A percentile compares a stretch with the other conserved stretches of the same genome.
These are phyloP conservation scores for Onthophagus taurus DNA, from an alignment of 1,140 invertebrate genomes.

Conservation along the genomic window DNA sequence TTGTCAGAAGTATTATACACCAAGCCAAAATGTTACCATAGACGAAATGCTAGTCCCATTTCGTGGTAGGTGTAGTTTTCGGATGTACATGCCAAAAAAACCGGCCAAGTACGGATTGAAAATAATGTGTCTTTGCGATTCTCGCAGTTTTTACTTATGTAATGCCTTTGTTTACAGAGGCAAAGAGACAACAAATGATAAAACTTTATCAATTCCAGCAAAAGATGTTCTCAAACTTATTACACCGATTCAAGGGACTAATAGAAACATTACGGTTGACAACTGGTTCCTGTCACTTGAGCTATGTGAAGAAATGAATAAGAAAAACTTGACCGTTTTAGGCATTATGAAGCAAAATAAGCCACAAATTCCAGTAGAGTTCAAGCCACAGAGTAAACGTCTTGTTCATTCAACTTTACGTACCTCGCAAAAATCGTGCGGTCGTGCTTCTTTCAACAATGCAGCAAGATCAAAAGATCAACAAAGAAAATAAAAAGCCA, in stretches of 20 bases:
- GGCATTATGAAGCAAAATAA: too few relatives aligned
- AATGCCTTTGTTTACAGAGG: background rate
- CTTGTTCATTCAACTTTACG: too few relatives aligned
- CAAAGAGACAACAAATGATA: background rate
- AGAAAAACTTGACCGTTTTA: slow-evolving; percentile 18
- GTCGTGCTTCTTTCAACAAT: too few relatives aligned
- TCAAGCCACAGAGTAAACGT: too few relatives aligned
- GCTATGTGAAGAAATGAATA: slow-evolving; percentile 22
- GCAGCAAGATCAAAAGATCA: too few relatives aligned
- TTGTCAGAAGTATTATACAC: background rate
- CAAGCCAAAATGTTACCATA: background rate
- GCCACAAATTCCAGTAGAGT: too few relatives aligned
- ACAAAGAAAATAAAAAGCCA: too few relatives aligned
- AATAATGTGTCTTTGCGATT: background rate
- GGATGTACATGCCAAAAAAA: background rate
- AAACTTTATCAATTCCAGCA: background rate
- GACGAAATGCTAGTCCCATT: background rate
- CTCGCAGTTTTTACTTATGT: background rate
- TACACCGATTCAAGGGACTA: background rate
- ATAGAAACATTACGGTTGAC: background rate
- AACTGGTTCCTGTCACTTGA: slow-evolving; percentile 22
- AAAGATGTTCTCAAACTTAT: background rate
- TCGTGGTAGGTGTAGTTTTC: background rate
- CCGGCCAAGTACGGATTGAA: background rate
- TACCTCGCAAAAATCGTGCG: too few relatives aligned